phyloP scores from a whole-genome alignment of 2,888 invertebrate species.

The Caenorhabditis sulstoni region DNA sequence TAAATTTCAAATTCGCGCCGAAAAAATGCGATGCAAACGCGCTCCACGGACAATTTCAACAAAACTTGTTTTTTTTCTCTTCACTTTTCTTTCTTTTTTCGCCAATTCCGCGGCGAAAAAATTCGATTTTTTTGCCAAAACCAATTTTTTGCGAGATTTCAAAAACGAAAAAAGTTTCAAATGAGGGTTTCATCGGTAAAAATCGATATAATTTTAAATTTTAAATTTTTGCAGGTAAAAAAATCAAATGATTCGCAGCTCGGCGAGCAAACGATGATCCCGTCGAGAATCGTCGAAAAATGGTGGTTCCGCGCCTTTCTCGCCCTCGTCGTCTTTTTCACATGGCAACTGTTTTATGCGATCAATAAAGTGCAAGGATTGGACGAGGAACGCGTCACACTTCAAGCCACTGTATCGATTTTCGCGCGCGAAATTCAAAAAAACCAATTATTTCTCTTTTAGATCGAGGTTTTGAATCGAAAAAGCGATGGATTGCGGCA shows the following conservation, averaged over 20 bases:
- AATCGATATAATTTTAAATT: conserved; percentile 23
- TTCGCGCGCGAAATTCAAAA: no score
- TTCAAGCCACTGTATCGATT: conserved; percentile 71
- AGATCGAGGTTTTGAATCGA: conserved; percentile 68
- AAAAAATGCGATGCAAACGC: no score
- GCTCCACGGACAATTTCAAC: no score
- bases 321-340: conserved; percentile 64
- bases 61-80: no score
- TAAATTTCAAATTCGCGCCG: no score
- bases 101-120: no score
- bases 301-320: conserved; percentile 67
- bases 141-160: no score
- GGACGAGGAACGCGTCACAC: conserved; percentile 69
- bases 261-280: conserved; percentile 16
- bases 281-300: conserved; percentile 55
- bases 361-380: conserved; percentile 67
- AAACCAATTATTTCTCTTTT: no score
- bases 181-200: no score
- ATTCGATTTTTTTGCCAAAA: no score
- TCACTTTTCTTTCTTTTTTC: no score
- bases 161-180: no score
- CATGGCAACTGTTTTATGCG: conserved; percentile 63
- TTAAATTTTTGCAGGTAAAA: conserved; percentile 16
- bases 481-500: conserved; percentile 67
- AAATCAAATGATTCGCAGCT: conserved; percentile 44